Base-by-base conservation (phyloP, 2,888 invertebrate species). In the Stenotaenia linearis region DNA sequence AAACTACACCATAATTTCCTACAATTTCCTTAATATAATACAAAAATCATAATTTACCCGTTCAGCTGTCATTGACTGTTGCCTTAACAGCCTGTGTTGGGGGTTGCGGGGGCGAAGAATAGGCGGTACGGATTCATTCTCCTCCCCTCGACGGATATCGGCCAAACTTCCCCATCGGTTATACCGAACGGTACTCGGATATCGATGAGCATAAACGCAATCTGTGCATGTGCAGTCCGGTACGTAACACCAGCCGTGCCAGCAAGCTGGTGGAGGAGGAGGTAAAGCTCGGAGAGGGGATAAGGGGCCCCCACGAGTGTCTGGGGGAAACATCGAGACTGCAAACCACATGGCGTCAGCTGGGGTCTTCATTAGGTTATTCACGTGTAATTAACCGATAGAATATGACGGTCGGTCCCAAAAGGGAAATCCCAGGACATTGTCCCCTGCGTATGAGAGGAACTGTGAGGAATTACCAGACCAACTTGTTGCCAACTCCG, bases 341-440 rank as follows among this genome's bases (percentile, higher is more conserved):
- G 69, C 69, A 69, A 69, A 69, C 69, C 69, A 69, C 69, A 69
- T 69, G 69, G 69, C 69, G 15, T 69, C 28, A 69, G 69, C 69
- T 69, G 69, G 69, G 28, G 69, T 69, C 69, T 69, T 69, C 69
- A 69, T 69, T 9, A n/a, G n/a, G 6, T 69, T 69, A 28, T 23
- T 28, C 25, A 25, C 69, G 28, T 28, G 28, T 28, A 23, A 69
- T 69, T 4, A 69, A 28, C 28, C n/a, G 69, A 28, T 28, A 9
- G n/a, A 69, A 69, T 10, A 69, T 6, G n/a, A n/a, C 69, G 69
- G 12, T 5, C 69, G 25, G 25, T 69, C 69, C n/a, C 69, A n/a
- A 28, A 28, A 69, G 69, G 69, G 69, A 50, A 50, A 50, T 50
- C 50, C 50, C 50, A 50, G 50, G 69, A 69, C 69, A 69, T 69